Evolutionary conservation across 2,797 vertebrate genomes (phyloP), one percentile per base, ranked within the genome.

Genomic region (Odontamblyopus lacepedii): DNA sequence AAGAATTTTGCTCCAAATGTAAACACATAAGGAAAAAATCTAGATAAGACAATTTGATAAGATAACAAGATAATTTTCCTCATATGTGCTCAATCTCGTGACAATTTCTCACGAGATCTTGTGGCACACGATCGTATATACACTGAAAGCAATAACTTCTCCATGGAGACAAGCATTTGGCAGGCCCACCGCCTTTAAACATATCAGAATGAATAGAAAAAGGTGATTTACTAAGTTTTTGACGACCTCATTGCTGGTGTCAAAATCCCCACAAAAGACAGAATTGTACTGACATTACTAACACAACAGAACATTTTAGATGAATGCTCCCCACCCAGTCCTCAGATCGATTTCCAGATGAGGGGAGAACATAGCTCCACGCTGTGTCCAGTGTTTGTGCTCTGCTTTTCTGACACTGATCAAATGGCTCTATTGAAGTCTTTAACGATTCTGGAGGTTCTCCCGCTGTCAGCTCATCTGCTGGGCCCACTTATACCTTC

Each of bases 351-450:
- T 91, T 91, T 85, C 80, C 86, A 88, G 85, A 85, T 0, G 38
- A 81, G 83, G 66, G 81, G 78, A 82, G 80, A 86, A 76, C 82
- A 78, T 86, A 72, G 88, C 85, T 79, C 71, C 91, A 83, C 72
- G 89, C 90, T 90, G 88, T 63, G 87, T 84, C 67, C 78, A 78
- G 66, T 93, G 91, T 92, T 93, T 93, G 88, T 78, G 83, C 84
- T 87, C 65, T 32, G 78, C 78, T 84, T 78, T 89, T 91, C 89
- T 77, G 86, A 82, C 83, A 77, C 81, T 84, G 91, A 93, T 93
- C 91, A 92, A 92, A 94, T 92, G 77, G 89, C 85, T 73, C 73
- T 0, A 70, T 65, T 74, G 82, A 87, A 83, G 79, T 63, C 87
- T 88, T 85, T 82, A 90, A 89, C 88, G 90, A 86, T 90, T 83